Base-by-base conservation (phyloP, 2,113 vertebrate genomes). In the Semicossyphus pulcher region DNA sequence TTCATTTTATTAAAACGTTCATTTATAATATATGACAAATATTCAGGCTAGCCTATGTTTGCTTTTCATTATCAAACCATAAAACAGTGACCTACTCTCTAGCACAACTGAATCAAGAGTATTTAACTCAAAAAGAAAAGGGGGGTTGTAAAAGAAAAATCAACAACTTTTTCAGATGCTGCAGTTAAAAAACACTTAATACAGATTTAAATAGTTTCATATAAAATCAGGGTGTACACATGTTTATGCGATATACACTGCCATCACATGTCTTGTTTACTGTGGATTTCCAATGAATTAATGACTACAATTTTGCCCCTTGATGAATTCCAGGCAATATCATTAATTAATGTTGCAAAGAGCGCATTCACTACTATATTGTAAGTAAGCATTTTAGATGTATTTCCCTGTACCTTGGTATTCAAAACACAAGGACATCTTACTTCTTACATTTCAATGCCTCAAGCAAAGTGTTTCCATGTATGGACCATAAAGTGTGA, bases 1-100 rank as follows among this genome's bases (percentile, higher is more conserved):
- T 54, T 79, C 5, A 56, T 91, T 93, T 94, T 93, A 93, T 92
- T 93, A 93, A 85, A 93, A 93, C 84, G 84, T 91, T 75, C 69
- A 89, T 87, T 87, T 70, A 82, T 85, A 87, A 86, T 69, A 88
- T 82, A 90, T 85, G 80, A 94, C 84, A 93, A 87, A 86, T 77
- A 77, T 70, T 81, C 57, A 45, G 26, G 32, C 59, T 84, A 86
- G 18, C 11, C 84, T 89, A 87, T 62, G 21, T 72, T 76, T 62
- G 23, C 64, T 42, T 58, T 61, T 73, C 5, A 84, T 74, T 34
- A 85, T 88, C 82, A 89, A 90, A 86, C 68, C 76, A 78, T 72
- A 45, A 89, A 76, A 61, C 10, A 11, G 73, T 81, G 41, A 81
- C 44, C 81, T 58, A 76, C 42, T 70, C 53, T 87, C 37, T 56